phyloP scores from a whole-genome alignment of 2,888 invertebrate species.

The Lithophane ornitopus region DNA sequence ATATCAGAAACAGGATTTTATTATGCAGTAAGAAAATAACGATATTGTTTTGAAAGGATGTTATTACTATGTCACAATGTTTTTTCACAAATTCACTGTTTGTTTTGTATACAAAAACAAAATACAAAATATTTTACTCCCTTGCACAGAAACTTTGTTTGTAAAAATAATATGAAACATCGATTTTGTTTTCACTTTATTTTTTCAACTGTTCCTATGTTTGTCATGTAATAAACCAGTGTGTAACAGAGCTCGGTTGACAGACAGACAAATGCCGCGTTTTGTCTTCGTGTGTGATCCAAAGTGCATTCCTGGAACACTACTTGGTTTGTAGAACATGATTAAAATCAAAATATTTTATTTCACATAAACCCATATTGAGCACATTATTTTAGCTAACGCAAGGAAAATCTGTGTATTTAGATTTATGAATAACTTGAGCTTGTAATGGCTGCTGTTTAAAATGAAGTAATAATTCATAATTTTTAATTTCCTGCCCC shows the following conservation, averaged over 20 bases:
- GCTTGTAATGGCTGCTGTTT: background rate
- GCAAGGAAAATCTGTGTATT: background rate
- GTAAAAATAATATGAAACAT: background rate
- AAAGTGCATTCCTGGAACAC: slow-evolving; percentile 32
- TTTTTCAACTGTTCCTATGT: background rate
- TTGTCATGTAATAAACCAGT: slow-evolving; percentile 1
- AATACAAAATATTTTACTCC: background rate
- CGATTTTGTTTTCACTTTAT: background rate
- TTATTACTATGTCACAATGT: background rate
- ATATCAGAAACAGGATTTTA: background rate
- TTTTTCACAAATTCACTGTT: background rate
- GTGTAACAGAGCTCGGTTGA: slow-evolving; percentile 14
- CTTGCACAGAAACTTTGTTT: background rate
- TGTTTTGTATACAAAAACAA: background rate
- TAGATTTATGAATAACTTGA: background rate
- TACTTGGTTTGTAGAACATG: slow-evolving; percentile 3
- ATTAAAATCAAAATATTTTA: background rate
- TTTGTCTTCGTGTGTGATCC: slow-evolving; percentile 53
- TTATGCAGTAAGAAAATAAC: background rate
- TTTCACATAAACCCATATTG: no score
- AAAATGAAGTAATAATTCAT: background rate
- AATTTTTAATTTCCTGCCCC: no score
- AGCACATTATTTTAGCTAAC: background rate
- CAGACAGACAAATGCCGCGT: slow-evolving; percentile 39
- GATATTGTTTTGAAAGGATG: background rate